Evolutionary conservation across 2,113 vertebrate genomes (phyloP).

Genomic region (Syrmaticus mikado): DNA sequence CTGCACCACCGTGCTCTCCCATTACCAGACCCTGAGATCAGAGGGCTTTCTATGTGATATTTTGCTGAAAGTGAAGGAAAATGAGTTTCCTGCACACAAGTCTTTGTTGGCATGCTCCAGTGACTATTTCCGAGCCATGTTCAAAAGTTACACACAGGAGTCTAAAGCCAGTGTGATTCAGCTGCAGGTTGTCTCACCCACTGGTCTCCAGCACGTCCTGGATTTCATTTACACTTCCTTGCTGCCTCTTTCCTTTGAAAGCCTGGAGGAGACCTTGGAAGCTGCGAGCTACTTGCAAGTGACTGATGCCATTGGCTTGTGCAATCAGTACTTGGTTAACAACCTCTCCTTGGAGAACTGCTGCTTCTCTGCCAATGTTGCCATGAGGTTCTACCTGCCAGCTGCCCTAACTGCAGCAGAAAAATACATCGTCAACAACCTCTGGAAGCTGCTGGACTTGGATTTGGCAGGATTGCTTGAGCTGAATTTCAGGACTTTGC

Average conservation of each 20-base stretch:
- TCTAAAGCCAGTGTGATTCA: constrained; percentile 81
- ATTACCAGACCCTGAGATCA: constrained; percentile 87
- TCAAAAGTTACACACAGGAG: constrained; percentile 89
- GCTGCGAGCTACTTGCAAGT: constrained; percentile 94
- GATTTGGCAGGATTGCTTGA: constrained; percentile 80
- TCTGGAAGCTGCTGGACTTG: constrained; percentile 79
- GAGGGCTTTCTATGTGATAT: constrained; percentile 91
- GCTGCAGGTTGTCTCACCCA: constrained; percentile 84
- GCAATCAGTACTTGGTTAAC: constrained; percentile 86
- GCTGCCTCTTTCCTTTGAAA: constrained; percentile 85
- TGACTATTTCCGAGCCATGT: constrained; percentile 94
- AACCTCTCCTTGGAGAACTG: constrained; percentile 84
- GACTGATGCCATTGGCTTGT: constrained; percentile 85
- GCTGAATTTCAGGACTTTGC: constrained; percentile 85
- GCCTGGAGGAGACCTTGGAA: constrained; percentile 87
- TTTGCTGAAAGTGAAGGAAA: constrained; percentile 86
- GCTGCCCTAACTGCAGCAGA: constrained; percentile 79
- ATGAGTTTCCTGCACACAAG: constrained; percentile 90
- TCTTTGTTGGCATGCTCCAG: constrained; percentile 92
- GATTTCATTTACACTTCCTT: constrained; percentile 97
- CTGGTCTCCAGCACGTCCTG: constrained; percentile 85
- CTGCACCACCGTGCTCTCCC: constrained; percentile 81
- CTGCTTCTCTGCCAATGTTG: constrained; percentile 89
- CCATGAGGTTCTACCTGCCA: constrained; percentile 83
- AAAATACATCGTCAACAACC: constrained; percentile 80